A percentile compares a stretch with the other conserved stretches of the same genome.
phyloP scores from a whole-genome alignment of 2,888 invertebrate genomes.

The Nomada lathburiana region DNA sequence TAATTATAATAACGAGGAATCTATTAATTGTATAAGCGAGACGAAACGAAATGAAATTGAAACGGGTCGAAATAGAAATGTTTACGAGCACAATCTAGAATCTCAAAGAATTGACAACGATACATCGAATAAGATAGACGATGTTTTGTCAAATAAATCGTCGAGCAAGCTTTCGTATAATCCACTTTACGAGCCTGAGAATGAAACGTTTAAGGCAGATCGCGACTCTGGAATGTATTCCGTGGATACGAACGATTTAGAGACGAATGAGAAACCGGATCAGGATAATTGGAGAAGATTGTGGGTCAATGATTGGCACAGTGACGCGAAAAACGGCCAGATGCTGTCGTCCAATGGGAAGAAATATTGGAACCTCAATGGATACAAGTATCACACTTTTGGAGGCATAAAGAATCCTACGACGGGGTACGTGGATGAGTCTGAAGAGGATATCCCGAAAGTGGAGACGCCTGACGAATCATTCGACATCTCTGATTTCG shows the following conservation, averaged over 20 bases:
- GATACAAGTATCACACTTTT: slow-evolving; percentile 75
- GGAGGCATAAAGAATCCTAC: slow-evolving; percentile 72
- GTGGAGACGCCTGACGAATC: not conserved
- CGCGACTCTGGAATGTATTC: slow-evolving; percentile 76
- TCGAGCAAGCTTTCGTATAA: slow-evolving; percentile 20
- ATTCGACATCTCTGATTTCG: slow-evolving; percentile 57
- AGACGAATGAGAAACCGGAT: slow-evolving; percentile 29
- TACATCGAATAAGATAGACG: no score
- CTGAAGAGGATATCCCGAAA: slow-evolving; percentile 45
- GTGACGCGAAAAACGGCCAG: slow-evolving; percentile 44
- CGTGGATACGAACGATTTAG: slow-evolving; percentile 65
- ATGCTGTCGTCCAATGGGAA: slow-evolving; percentile 65
- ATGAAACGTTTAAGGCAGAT: slow-evolving; percentile 36
- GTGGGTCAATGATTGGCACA: slow-evolving; percentile 26
- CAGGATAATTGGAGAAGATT: slow-evolving; percentile 50
- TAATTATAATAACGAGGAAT: no score
- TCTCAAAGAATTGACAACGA: not conserved
- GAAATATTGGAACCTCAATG: slow-evolving; percentile 69
- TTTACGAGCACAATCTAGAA: not conserved
- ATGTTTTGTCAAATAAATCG: no score
- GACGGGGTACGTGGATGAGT: slow-evolving; percentile 15
- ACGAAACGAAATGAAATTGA: no score
- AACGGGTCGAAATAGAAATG: no score
- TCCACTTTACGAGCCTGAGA: slow-evolving; percentile 33
- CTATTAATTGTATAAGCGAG: no score